Evolutionary conservation across 2,888 invertebrate species (phyloP).

Genomic region (Erpobdella octoculata): DNA sequence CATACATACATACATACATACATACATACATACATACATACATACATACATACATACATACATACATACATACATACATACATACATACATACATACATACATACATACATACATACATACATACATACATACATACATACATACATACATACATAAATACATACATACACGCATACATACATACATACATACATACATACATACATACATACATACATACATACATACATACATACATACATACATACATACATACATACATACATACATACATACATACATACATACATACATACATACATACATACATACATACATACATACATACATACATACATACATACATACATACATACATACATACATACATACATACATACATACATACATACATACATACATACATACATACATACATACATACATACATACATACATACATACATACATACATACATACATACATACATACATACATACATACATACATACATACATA

Average conservation of each 20-base stretch:
- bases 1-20: background rate
- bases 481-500: too few relatives aligned
- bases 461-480: too few relatives aligned
- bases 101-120: constrained; percentile 23
- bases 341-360: too few relatives aligned
- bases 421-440: too few relatives aligned
- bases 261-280: constrained; percentile 27
- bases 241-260: constrained; percentile 27
- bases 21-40: constrained; percentile 13
- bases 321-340: too few relatives aligned
- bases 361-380: too few relatives aligned
- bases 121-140: constrained; percentile 23
- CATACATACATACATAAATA: constrained; percentile 19
- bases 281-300: too few relatives aligned
- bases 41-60: constrained; percentile 29
- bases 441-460: too few relatives aligned
- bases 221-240: constrained; percentile 20
- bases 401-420: too few relatives aligned
- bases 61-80: constrained; percentile 25
- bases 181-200: constrained; percentile 18
- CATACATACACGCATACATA: constrained; percentile 21
- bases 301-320: too few relatives aligned
- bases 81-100: constrained; percentile 17
- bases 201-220: constrained; percentile 25
- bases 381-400: too few relatives aligned